Evolutionary conservation across 2,113 vertebrate genomes (phyloP).

Genomic region (Nasalis larvatus): DNA sequence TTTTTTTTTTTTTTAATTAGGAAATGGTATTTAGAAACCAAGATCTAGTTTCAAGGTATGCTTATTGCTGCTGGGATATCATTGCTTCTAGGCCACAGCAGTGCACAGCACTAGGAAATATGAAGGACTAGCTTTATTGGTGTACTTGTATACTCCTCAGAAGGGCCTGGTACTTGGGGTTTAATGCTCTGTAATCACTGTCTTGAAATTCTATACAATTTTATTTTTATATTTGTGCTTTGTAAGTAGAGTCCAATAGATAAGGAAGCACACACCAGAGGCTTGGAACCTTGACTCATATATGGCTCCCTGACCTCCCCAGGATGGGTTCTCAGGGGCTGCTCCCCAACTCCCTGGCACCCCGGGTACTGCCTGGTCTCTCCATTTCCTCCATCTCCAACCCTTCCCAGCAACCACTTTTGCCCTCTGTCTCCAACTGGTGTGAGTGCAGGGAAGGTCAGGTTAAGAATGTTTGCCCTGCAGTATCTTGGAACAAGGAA

Average conservation of each 20-base stretch:
- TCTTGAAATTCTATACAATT: conserved; percentile 8
- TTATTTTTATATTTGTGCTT: neutral
- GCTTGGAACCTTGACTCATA: neutral
- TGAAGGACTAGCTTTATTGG: neutral
- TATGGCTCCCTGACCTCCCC: neutral
- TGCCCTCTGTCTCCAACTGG: neutral
- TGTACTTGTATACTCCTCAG: neutral
- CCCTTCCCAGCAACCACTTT: neutral
- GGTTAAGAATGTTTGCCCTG: neutral
- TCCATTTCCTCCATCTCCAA: neutral
- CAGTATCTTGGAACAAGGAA: neutral
- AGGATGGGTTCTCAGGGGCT: neutral
- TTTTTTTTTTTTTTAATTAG: neutral
- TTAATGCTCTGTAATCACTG: neutral
- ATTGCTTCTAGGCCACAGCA: neutral
- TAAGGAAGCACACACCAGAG: neutral
- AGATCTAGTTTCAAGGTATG: neutral
- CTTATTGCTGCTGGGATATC: neutral
- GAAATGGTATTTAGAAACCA: conserved; percentile 8
- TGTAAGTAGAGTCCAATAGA: neutral
- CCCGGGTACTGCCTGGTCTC: neutral
- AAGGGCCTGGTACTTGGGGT: neutral
- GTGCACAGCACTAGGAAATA: neutral
- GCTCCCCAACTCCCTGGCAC: neutral
- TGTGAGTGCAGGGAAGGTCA: neutral